A percentile compares a stretch with the other conserved stretches of the same genome.
Evolutionary conservation across 2,797 vertebrate genomes (phyloP).

Genomic region (Lophotriccus pileatus): DNA sequence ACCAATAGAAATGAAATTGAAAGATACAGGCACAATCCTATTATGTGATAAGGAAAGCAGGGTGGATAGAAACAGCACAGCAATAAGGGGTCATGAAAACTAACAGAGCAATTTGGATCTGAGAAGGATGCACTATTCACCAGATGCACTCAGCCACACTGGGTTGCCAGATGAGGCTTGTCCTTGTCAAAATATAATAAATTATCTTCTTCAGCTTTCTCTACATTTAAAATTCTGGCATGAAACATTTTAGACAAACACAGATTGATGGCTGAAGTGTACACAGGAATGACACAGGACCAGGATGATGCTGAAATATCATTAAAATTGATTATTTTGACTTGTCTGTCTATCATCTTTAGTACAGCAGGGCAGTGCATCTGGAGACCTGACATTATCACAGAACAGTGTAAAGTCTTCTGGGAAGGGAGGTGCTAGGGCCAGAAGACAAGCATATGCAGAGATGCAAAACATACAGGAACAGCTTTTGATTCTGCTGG

Average conservation of each 20-base stretch:
- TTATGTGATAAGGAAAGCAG: constrained; percentile 28
- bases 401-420: neutral
- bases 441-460: neutral
- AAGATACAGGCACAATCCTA: neutral
- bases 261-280: constrained; percentile 9
- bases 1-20: neutral
- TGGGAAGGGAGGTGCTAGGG: neutral
- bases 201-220: constrained; percentile 1
- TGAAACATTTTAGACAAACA: neutral
- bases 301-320: constrained; percentile 25
- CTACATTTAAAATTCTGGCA: constrained; percentile 24
- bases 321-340: constrained; percentile 47
- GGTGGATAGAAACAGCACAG: neutral
- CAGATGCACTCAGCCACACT: neutral
- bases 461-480: neutral
- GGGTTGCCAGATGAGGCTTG: constrained; percentile 4
- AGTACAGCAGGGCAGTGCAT: neutral
- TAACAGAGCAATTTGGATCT: neutral
- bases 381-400: neutral
- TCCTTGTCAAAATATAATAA: constrained; percentile 44
- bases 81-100: constrained; percentile 12
- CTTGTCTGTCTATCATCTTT: constrained; percentile 1
- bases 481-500: neutral
- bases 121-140: constrained; percentile 1
- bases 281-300: constrained; percentile 12